These are phyloP conservation scores for Ephydatia muelleri DNA, from an alignment of 37 sponge, comb jelly and placozoan species.

Conservation along the genomic window DNA sequence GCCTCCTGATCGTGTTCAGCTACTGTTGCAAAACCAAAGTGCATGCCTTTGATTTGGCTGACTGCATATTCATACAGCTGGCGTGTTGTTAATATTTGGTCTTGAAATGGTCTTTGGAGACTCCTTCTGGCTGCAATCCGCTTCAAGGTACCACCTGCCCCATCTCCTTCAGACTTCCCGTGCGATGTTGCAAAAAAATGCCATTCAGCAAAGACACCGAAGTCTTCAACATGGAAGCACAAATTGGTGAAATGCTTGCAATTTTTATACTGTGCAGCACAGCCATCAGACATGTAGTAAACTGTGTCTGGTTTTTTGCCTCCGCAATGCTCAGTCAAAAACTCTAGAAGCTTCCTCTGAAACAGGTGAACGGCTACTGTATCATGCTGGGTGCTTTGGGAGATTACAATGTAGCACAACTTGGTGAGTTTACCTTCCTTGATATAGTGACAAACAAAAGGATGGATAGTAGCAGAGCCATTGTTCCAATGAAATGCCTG, in stretches of 20 bases:
- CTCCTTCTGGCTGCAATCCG: constrained; percentile 52
- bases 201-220: constrained; percentile 52
- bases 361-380: constrained; percentile 54
- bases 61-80: constrained; percentile 41
- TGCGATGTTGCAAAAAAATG: constrained; percentile 62
- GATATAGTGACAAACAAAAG: constrained; percentile 25
- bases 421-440: constrained; percentile 27
- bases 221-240: constrained; percentile 50
- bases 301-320: constrained; percentile 11
- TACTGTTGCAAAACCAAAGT: constrained; percentile 13
- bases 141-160: constrained; percentile 65
- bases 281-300: constrained; percentile 64
- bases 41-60: constrained; percentile 5
- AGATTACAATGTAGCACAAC: constrained; percentile 39
- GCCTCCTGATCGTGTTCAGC: constrained; percentile 22
- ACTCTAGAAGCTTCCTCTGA: constrained; percentile 28
- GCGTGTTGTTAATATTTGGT: constrained; percentile 58
- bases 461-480: constrained; percentile 21
- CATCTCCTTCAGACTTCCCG: constrained; percentile 60
- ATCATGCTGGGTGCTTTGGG: constrained; percentile 45
- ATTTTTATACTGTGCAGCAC: constrained; percentile 48
- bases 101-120: constrained; percentile 23
- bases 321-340: constrained; percentile 17
- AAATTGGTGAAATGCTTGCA: constrained; percentile 35
- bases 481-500: constrained; percentile 75